A percentile compares a stretch with the other conserved stretches of the same genome.
Evolutionary conservation across 2,113 vertebrate species (phyloP).

Genomic region (Phodopus roborovskii): DNA sequence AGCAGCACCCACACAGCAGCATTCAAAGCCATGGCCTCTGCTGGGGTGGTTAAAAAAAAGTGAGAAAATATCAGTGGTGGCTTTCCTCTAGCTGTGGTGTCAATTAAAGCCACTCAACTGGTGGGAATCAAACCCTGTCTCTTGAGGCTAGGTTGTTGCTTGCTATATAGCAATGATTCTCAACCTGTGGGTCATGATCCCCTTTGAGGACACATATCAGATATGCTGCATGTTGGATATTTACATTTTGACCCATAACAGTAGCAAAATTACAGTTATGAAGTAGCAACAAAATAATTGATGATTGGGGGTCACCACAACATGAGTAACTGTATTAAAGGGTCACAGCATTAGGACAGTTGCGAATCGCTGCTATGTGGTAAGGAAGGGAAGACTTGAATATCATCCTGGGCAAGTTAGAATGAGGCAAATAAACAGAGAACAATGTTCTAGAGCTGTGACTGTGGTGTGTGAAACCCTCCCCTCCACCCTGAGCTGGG

Average conservation of each 20-base stretch:
- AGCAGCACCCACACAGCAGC: background rate
- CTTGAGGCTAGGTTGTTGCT: background rate
- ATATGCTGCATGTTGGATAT: background rate
- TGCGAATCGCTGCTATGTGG: background rate
- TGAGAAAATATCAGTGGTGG: background rate
- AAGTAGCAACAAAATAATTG: too few relatives aligned
- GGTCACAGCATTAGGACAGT: too few relatives aligned
- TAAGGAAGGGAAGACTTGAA: background rate
- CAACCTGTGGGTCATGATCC: background rate
- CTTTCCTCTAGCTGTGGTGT: background rate
- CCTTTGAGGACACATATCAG: background rate
- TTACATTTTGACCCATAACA: too few relatives aligned
- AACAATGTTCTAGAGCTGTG: background rate
- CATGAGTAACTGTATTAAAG: too few relatives aligned
- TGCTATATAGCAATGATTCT: background rate
- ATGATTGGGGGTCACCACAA: too few relatives aligned
- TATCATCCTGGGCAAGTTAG: background rate
- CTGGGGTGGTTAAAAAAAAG: background rate
- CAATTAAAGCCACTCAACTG: too few relatives aligned
- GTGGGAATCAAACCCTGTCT: background rate
- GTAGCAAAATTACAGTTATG: too few relatives aligned
- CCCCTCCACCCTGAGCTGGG: background rate
- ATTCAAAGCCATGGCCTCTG: background rate
- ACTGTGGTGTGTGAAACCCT: background rate
- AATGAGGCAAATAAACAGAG: background rate